Evolutionary conservation across 1,140 invertebrate species (phyloP).

Genomic region (Tigriopus japonicus): DNA sequence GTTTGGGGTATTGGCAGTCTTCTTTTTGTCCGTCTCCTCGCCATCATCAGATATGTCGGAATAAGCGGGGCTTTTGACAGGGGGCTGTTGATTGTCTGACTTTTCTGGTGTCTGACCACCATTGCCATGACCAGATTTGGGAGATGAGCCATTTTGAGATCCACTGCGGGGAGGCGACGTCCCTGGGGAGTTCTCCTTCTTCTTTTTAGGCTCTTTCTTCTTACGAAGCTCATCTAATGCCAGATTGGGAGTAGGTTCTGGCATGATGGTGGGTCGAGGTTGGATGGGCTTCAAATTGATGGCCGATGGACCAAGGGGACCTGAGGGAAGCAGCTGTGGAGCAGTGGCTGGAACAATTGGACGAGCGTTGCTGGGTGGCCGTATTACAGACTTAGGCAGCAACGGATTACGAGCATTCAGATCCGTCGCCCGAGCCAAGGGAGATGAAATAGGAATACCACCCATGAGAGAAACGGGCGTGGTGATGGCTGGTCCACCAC

Average conservation of each 20-base stretch:
- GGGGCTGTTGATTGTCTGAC: neutral
- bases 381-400: neutral
- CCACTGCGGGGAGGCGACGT: neutral
- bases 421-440: neutral
- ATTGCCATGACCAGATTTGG: neutral
- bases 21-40: conserved; percentile 1
- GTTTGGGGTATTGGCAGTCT: neutral
- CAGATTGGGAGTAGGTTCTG: neutral
- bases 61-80: conserved; percentile 15
- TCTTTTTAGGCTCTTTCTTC: conserved; percentile 8
- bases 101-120: neutral
- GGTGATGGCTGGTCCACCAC: neutral
- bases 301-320: neutral
- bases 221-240: conserved; percentile 4
- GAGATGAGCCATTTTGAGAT: neutral
- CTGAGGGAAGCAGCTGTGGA: neutral
- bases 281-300: conserved; percentile 10
- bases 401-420: no score
- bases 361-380: neutral
- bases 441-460: neutral
- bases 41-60: conserved; percentile 16
- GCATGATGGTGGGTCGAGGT: conserved; percentile 8
- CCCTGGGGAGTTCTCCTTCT: neutral
- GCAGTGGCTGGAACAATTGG: neutral
- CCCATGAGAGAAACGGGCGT: neutral